Percentiles rank a stretch among this genome's conserved stretches.
Evolutionary conservation across 2,888 invertebrate species (phyloP).

Genomic region (Thereva unica): DNA sequence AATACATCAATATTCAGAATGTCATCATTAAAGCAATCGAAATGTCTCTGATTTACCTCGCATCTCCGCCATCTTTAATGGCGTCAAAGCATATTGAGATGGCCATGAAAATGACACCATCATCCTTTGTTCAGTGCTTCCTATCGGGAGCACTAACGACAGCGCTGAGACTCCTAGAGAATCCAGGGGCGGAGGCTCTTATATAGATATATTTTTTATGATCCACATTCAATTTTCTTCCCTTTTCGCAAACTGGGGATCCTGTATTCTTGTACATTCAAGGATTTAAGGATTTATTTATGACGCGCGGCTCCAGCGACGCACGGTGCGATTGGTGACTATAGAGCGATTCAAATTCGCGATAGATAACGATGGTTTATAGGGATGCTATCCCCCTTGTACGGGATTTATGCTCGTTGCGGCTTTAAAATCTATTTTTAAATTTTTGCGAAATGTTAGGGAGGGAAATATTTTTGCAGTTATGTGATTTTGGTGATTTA

Average conservation of each 20-base stretch:
- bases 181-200: constrained; percentile 12
- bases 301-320: constrained; percentile 24
- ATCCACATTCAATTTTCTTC: constrained; percentile 32
- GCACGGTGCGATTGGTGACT: constrained; percentile 35
- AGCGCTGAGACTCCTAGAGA: no score
- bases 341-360: constrained; percentile 8
- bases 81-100: no score
- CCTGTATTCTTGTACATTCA: constrained; percentile 25
- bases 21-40: no score
- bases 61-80: no score
- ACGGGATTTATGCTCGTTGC: not conserved
- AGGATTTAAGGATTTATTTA: constrained; percentile 41
- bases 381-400: not conserved
- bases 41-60: no score
- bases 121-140: no score
- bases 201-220: constrained; percentile 17
- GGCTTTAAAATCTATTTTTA: constrained; percentile 7
- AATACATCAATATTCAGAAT: no score
- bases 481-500: not conserved
- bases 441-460: constrained; percentile 3
- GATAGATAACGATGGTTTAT: constrained; percentile 5
- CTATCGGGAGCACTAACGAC: no score
- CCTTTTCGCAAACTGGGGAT: constrained; percentile 12
- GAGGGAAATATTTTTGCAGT: not conserved
- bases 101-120: no score